Conservation (phyloP, 2,888 invertebrate species). For the Nephrotoma flavescens region DNA sequence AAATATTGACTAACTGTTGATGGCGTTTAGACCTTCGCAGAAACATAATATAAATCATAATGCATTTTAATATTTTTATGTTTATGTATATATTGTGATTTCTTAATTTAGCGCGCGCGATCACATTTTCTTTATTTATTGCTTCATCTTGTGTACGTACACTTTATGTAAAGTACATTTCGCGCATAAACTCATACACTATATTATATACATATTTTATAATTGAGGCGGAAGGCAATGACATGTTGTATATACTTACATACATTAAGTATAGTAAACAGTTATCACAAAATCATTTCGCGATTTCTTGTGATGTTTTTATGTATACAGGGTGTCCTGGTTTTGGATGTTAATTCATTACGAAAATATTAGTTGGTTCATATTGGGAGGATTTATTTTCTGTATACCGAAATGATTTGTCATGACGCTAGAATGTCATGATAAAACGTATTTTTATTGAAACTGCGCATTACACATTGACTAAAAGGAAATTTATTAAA, state of each 20-base stretch:
- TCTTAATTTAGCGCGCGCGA: background rate
- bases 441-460: too few species aligned
- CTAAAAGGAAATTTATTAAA: too few species aligned
- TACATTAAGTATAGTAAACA: background rate
- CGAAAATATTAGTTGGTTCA: too few species aligned
- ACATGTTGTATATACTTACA: background rate
- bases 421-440: too few species aligned
- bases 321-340: too few species aligned
- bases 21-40: background rate
- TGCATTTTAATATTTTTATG: background rate
- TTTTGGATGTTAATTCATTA: too few species aligned
- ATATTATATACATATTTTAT: background rate
- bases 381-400: too few species aligned
- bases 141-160: background rate
- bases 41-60: background rate
- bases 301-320: background rate
- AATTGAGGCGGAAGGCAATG: background rate
- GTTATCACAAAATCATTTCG: background rate
- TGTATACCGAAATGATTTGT: too few species aligned
- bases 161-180: background rate
- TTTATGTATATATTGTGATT: background rate
- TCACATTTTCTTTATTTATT: background rate
- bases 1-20: background rate
- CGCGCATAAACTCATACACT: background rate
- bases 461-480: too few species aligned